Percentiles rank a stretch among this genome's conserved stretches.
These are phyloP conservation scores for Mustela lutreola DNA, from an alignment of 2,113 vertebrate genomes.

Conservation along the genomic window DNA sequence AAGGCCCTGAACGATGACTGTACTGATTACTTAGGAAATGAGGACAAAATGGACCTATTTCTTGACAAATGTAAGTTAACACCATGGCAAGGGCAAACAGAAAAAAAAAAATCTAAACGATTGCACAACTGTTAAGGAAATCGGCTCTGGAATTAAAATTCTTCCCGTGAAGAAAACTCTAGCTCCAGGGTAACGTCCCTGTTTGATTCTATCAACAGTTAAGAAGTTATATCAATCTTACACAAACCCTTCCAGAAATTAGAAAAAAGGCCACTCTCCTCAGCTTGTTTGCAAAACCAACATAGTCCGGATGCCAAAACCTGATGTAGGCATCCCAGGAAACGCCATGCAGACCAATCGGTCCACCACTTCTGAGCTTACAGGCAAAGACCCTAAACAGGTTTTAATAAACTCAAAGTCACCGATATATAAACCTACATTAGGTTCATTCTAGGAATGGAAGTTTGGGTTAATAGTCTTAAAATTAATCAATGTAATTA, in stretches of 20 bases:
- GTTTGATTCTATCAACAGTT: background rate
- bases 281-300: background rate
- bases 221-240: background rate
- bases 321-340: background rate
- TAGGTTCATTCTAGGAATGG: background rate
- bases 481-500: background rate
- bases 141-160: background rate
- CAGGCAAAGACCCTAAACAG: background rate
- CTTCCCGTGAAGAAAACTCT: background rate
- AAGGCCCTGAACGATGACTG: background rate
- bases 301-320: background rate
- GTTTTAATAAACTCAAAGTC: background rate
- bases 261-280: background rate
- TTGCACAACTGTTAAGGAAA: background rate
- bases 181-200: background rate
- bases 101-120: background rate
- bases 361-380: background rate
- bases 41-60: background rate
- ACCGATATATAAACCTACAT: background rate
- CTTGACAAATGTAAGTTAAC: background rate
- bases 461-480: background rate
- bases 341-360: fast-evolving
- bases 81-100: background rate
- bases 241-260: background rate
- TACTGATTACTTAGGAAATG: background rate